Percentiles rank a stretch among this genome's conserved stretches.
These are phyloP conservation scores for Boloria selene DNA, from an alignment of 2,888 invertebrate genomes.

Conservation along the genomic window DNA sequence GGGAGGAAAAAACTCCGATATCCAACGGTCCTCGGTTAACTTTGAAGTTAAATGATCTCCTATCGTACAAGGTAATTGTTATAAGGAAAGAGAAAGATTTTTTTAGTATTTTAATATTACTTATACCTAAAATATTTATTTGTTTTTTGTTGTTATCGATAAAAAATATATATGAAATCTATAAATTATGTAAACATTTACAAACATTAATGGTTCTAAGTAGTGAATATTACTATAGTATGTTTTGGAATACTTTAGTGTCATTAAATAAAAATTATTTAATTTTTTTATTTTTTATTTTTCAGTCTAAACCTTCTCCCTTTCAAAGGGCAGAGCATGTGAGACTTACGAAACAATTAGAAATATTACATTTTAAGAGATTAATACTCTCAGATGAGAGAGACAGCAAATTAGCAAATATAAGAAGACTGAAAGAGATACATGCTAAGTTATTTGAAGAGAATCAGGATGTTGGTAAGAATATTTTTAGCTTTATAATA, in stretches of 20 bases:
- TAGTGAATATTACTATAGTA: too few relatives aligned
- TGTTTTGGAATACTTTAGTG: too few relatives aligned
- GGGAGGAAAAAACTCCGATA: constrained; percentile 57
- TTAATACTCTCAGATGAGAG: constrained; percentile 87
- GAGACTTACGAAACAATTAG: constrained; percentile 85
- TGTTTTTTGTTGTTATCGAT: too few relatives aligned
- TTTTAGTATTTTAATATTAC: too few relatives aligned
- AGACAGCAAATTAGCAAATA: constrained; percentile 83
- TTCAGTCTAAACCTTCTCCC: constrained; percentile 83
- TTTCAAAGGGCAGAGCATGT: constrained; percentile 85
- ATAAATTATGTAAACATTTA: too few relatives aligned
- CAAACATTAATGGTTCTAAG: too few relatives aligned
- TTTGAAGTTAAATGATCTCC: constrained; percentile 74
- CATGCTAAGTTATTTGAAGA: constrained; percentile 84
- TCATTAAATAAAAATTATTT: background rate
- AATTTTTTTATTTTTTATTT: constrained; percentile 3
- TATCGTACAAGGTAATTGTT: constrained; percentile 69
- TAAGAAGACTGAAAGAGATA: constrained; percentile 85
- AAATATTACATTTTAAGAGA: constrained; percentile 86
- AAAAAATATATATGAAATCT: too few relatives aligned
- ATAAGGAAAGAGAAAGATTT: background rate
- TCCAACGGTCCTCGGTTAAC: constrained; percentile 70
- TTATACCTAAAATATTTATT: too few relatives aligned
- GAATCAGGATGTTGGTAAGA: constrained; percentile 86
- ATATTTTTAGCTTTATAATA: constrained; percentile 17